Evolutionary conservation across 2,888 invertebrate genomes (phyloP).

Genomic region (Ophion ventricosus): DNA sequence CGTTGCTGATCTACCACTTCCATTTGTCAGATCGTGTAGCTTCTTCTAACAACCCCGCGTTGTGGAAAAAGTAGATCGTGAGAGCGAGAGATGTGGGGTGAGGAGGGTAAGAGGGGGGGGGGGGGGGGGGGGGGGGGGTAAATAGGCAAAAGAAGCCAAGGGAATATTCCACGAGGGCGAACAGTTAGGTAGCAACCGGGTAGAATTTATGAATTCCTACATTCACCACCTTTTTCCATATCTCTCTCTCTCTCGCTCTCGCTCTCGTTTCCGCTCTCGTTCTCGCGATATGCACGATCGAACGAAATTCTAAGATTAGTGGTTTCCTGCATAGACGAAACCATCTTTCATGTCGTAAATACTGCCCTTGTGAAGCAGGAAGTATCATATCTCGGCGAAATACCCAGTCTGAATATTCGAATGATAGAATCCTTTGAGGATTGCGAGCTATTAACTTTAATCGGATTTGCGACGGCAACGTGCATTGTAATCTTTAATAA

Average conservation of each 20-base stretch:
- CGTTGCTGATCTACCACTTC: conserved; percentile 53
- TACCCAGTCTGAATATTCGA: too few relatives aligned
- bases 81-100: conserved; percentile 5
- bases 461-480: background rate
- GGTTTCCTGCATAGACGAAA: conserved; percentile 44
- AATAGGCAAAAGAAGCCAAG: conserved; percentile 40
- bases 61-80: conserved; percentile 48
- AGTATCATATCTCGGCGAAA: too few relatives aligned
- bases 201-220: conserved; percentile 56
- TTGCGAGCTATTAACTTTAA: too few relatives aligned
- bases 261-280: conserved; percentile 8
- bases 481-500: background rate
- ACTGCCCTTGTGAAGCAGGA: too few relatives aligned
- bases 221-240: too few relatives aligned
- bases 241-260: conserved; percentile 5
- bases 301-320: conserved; percentile 45
- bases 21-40: conserved; percentile 69
- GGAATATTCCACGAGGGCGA: conserved; percentile 51
- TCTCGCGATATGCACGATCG: conserved; percentile 24
- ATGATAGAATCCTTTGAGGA: too few relatives aligned
- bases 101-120: conserved; percentile 6
- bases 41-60: conserved; percentile 63
- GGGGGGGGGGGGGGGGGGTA: conserved; percentile 7
- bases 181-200: conserved; percentile 44
- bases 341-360: conserved; percentile 29